phyloP scores from a whole-genome alignment of 2,113 vertebrate species.

The Eulemur macaco region DNA sequence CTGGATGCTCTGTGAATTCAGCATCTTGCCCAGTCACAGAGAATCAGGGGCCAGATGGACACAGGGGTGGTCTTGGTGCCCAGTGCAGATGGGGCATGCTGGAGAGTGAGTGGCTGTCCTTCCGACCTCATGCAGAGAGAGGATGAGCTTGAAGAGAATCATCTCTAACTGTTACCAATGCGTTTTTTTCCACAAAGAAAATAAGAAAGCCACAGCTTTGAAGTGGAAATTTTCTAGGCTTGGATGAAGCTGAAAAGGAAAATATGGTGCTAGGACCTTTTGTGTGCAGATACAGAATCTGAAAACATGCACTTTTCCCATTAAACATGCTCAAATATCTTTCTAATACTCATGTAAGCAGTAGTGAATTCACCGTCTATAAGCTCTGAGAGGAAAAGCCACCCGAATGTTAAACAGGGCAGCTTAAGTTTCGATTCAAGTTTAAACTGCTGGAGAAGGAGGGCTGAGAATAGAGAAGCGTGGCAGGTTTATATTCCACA shows the following conservation, averaged over 20 bases:
- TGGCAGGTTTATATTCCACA: not conserved
- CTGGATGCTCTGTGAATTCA: not conserved
- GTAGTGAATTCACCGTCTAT: not conserved
- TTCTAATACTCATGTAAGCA: constrained; percentile 41
- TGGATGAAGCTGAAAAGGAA: constrained; percentile 58
- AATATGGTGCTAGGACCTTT: constrained; percentile 53
- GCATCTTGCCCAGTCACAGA: not conserved
- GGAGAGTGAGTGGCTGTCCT: not conserved
- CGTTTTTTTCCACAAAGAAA: constrained; percentile 38
- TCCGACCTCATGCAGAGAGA: not conserved
- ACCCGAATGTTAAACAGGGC: constrained; percentile 28
- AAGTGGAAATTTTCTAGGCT: constrained; percentile 68
- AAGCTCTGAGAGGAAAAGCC: constrained; percentile 43
- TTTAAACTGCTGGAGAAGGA: constrained; percentile 23
- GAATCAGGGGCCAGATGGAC: not conserved
- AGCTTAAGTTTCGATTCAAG: constrained; percentile 31
- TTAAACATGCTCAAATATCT: constrained; percentile 50
- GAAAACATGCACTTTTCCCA: constrained; percentile 41
- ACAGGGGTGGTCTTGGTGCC: not conserved
- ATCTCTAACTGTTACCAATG: constrained; percentile 50
- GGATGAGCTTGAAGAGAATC: not conserved
- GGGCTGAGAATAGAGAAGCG: not conserved
- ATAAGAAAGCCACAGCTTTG: constrained; percentile 44
- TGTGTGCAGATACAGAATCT: constrained; percentile 41
- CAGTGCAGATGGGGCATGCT: not conserved